Conservation (phyloP, 2,113 vertebrate genomes). For the Nibea albiflora region DNA sequence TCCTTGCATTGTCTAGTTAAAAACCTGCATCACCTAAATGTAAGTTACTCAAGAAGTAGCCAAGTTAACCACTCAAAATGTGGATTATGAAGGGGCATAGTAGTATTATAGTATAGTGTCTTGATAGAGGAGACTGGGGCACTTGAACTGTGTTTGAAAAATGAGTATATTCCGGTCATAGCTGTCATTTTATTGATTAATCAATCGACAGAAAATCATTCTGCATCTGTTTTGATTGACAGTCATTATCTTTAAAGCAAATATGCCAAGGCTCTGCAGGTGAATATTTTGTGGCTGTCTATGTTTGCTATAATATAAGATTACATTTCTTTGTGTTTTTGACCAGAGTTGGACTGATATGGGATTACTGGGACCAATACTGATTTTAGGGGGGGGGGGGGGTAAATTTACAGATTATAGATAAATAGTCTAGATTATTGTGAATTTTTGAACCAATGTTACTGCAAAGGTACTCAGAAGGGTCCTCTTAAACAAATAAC, state of each 20-base stretch:
- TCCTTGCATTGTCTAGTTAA: background rate
- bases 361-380: too few relatives aligned
- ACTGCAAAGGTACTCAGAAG: too few relatives aligned
- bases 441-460: too few relatives aligned
- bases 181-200: background rate
- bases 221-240: background rate
- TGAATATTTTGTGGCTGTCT: background rate
- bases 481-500: too few relatives aligned
- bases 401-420: too few relatives aligned
- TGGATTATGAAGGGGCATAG: background rate
- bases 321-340: background rate
- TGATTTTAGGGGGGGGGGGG: too few relatives aligned
- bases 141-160: background rate
- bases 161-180: background rate
- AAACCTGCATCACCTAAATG: background rate
- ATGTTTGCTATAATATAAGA: background rate
- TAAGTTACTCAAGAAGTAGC: background rate
- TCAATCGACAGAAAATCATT: background rate
- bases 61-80: background rate
- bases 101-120: background rate
- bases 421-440: too few relatives aligned
- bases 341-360: too few relatives aligned
- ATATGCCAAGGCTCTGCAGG: background rate
- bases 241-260: background rate
- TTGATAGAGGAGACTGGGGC: background rate